Base-by-base conservation (phyloP, 37 sponge, comb jelly and placozoan species). In the Chondrosia reniformis region DNA sequence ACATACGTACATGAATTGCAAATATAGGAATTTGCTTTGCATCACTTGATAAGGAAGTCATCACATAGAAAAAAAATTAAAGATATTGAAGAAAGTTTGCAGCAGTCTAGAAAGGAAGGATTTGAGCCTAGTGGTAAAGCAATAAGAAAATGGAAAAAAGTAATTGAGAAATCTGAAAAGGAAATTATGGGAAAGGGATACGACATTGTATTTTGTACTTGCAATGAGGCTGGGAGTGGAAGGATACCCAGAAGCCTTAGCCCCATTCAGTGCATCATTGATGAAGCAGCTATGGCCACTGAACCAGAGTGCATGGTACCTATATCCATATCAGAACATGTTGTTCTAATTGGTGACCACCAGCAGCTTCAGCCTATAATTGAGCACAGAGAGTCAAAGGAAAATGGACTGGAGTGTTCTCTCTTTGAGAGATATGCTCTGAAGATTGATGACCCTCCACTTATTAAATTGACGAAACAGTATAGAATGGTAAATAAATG, bases 271-370 rank as follows among this genome's bases (percentile, higher is more conserved):
- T 65, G 54, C 12, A 78, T 84, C 45, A 78, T 84, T 45, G 84
- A 84, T 71, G 84, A 84, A 69, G 77, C 78, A 78, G 84, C 79
- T 6, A 84, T 84, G 84, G 84, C 84, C 30, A 84, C 65, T 24
- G 84, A 84, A 63, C 84, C 84, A 27, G 84, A 84, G 79, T 83
- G 84, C 33, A 66, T 84, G 79, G 79, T 67, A 40, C 74, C 84
- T 2, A 78, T 84, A 30, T 38, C 25, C 24, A 46, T 39, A 56
- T 71, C 78, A 25, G 33, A 78, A 42, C 78, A 84, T 55, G 84
- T 84, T 2, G 74, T 84, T 8, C 73, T 84, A 1, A 69, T 69
- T 40, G 72, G 72, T 34, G 72, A 69, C 13, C 72, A 69, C 72
- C 38, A 69, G 43, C 72, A 69, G 10, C 72, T 69, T 41, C 72